Conservation (phyloP, 92 coral and sea anemone species). For the Zoanthus solanderi region DNA sequence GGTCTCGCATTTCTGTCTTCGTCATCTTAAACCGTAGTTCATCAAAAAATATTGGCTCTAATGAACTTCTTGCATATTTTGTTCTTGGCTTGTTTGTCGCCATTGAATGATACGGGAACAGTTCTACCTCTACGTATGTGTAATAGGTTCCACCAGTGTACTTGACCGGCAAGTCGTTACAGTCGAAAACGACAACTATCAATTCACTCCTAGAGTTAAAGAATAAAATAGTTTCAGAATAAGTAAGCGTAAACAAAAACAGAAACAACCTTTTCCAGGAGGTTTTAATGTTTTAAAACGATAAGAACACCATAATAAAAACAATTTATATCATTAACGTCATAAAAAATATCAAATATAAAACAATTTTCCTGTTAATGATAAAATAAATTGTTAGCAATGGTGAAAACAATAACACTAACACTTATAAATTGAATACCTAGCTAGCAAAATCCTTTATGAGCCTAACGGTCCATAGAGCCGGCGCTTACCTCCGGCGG, state of each 20-base stretch:
- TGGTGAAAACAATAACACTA: too few relatives aligned
- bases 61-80: constrained; percentile 79
- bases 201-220: constrained; percentile 72
- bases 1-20: constrained; percentile 87
- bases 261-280: not conserved
- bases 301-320: too few relatives aligned
- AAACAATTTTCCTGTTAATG: too few relatives aligned
- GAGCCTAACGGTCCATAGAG: too few relatives aligned
- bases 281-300: not conserved
- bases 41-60: constrained; percentile 66
- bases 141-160: constrained; percentile 87
- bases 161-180: constrained; percentile 84
- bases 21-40: constrained; percentile 83
- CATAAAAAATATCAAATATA: too few relatives aligned
- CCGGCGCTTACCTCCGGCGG: too few relatives aligned
- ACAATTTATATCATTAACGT: too few relatives aligned
- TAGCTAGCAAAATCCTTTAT: too few relatives aligned
- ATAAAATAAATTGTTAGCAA: too few relatives aligned
- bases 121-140: constrained; percentile 90
- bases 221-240: too few relatives aligned
- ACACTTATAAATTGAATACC: too few relatives aligned
- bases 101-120: constrained; percentile 93
- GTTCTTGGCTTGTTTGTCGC: constrained; percentile 84
- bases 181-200: constrained; percentile 74
- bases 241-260: not conserved